Conservation (phyloP, 2,797 vertebrate species). For the Sarcoramphus papa region DNA sequence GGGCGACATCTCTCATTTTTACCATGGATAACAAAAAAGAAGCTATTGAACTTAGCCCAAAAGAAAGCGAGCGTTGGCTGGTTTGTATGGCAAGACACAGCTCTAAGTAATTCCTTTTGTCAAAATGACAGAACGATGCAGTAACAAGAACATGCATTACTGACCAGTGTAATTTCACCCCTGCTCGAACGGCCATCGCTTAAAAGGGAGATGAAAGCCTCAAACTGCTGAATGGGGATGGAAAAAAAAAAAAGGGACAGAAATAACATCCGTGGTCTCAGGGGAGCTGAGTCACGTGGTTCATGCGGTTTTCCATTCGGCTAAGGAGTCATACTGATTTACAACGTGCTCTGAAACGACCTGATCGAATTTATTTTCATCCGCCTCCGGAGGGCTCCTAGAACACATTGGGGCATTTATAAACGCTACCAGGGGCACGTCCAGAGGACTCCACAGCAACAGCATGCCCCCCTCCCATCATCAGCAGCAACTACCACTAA, state of each 20-base stretch:
- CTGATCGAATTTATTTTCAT: neutral
- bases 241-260: neutral
- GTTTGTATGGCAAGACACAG: neutral
- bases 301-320: slow-evolving; percentile 23
- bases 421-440: neutral
- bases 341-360: neutral
- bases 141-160: neutral
- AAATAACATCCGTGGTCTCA: neutral
- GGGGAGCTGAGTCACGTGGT: neutral
- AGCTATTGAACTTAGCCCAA: neutral
- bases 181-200: slow-evolving; percentile 42
- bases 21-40: neutral
- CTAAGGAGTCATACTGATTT: slow-evolving; percentile 33
- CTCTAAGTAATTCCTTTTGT: slow-evolving; percentile 10
- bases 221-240: slow-evolving; percentile 33
- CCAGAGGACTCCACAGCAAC: neutral
- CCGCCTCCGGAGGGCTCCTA: neutral
- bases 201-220: slow-evolving; percentile 63
- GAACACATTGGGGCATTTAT: neutral
- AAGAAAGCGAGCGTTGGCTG: neutral
- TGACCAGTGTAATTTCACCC: slow-evolving; percentile 65
- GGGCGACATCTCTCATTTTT: neutral
- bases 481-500: neutral
- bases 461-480: neutral
- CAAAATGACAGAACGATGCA: slow-evolving; percentile 26